phyloP scores from a whole-genome alignment of 2,113 vertebrate genomes.

The Hucho hucho region DNA sequence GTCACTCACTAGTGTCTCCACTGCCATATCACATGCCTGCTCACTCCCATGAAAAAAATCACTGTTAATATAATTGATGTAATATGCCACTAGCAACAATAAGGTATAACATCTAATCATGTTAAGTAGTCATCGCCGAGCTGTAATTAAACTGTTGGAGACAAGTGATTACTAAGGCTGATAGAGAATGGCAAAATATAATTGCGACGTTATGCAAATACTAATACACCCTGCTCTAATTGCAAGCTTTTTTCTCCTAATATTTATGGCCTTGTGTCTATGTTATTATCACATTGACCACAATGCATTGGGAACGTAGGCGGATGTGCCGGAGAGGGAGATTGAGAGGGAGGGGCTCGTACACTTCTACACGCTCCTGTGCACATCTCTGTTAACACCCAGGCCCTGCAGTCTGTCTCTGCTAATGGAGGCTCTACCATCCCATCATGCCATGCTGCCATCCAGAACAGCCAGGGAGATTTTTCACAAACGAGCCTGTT shows the following conservation, averaged over 20 bases:
- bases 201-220: slow-evolving; percentile 76
- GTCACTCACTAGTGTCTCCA: slow-evolving; percentile 23
- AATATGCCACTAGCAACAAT: slow-evolving; percentile 74
- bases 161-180: slow-evolving; percentile 76
- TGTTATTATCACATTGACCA: slow-evolving; percentile 56
- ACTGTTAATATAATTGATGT: slow-evolving; percentile 74
- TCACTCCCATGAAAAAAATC: slow-evolving; percentile 55
- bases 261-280: slow-evolving; percentile 57
- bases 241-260: slow-evolving; percentile 61
- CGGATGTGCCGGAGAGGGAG: slow-evolving; percentile 16
- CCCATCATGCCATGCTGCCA: slow-evolving; percentile 69
- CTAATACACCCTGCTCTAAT: slow-evolving; percentile 69
- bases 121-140: slow-evolving; percentile 75
- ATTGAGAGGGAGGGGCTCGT: neutral
- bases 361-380: slow-evolving; percentile 48
- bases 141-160: slow-evolving; percentile 80
- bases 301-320: slow-evolving; percentile 48
- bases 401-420: slow-evolving; percentile 62
- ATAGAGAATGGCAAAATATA: slow-evolving; percentile 72
- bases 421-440: slow-evolving; percentile 63
- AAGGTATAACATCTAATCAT: slow-evolving; percentile 78
- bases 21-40: slow-evolving; percentile 45
- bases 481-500: slow-evolving; percentile 67
- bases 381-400: slow-evolving; percentile 60
- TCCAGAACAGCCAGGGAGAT: slow-evolving; percentile 63